Evolutionary conservation across 2,113 vertebrate species (phyloP).

Genomic region (Myiagra hebetior): DNA sequence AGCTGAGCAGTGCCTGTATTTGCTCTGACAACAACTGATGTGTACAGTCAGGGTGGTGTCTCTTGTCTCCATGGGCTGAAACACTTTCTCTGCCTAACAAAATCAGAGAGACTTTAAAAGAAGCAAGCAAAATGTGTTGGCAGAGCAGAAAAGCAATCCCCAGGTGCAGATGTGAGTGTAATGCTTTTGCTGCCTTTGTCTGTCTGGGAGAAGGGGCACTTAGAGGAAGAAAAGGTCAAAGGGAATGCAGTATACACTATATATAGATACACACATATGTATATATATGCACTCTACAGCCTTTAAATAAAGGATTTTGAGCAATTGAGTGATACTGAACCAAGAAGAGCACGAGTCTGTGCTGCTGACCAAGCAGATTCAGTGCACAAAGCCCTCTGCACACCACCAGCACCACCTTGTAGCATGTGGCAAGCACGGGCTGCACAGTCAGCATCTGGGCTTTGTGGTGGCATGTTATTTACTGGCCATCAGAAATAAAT

Average conservation of each 20-base stretch:
- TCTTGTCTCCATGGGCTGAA: background rate
- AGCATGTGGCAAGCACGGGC: background rate
- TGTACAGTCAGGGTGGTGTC: background rate
- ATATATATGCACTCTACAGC: background rate
- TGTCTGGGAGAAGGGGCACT: background rate
- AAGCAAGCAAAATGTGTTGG: background rate
- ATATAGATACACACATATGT: accelerated
- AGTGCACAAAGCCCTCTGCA: background rate
- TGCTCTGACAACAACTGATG: background rate
- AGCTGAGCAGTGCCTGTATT: background rate
- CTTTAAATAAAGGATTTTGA: background rate
- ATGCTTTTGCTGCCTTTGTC: background rate
- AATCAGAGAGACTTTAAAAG: background rate
- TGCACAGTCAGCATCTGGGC: background rate
- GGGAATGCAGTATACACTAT: background rate
- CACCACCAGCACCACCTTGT: background rate
- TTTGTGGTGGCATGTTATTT: background rate
- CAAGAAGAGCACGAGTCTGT: accelerated
- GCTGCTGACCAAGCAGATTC: background rate
- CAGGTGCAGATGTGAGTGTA: background rate
- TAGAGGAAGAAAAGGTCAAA: background rate
- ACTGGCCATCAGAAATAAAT: background rate
- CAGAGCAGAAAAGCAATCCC: background rate
- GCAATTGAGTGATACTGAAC: background rate
- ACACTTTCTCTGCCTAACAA: background rate